phyloP scores from a whole-genome alignment of 2,888 invertebrate species.

The Drosophila demipolita region DNA sequence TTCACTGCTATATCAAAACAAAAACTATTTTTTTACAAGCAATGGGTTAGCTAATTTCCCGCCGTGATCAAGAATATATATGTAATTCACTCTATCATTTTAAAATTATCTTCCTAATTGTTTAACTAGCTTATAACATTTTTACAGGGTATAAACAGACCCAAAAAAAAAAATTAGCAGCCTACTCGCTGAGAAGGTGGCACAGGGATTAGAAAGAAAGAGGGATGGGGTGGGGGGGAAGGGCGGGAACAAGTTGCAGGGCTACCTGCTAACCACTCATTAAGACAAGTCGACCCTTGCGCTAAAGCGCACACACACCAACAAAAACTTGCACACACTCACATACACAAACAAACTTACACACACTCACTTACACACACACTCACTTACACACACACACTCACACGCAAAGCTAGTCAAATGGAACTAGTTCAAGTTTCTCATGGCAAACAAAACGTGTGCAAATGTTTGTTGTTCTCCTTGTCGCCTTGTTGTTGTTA shows the following conservation, averaged over 20 bases:
- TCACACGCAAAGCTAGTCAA: slow-evolving; percentile 8
- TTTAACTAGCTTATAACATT: neutral
- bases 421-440: slow-evolving; percentile 66
- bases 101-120: neutral
- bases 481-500: slow-evolving; percentile 29
- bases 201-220: neutral
- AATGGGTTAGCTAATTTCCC: too few relatives aligned
- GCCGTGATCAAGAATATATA: too few relatives aligned
- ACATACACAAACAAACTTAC: neutral
- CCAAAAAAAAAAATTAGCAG: slow-evolving; percentile 8
- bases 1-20: too few relatives aligned
- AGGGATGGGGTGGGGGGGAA: neutral
- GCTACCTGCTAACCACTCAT: slow-evolving; percentile 60
- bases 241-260: slow-evolving; percentile 34
- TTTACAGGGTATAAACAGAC: neutral
- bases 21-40: neutral
- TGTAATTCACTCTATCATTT: too few relatives aligned
- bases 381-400: neutral
- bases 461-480: slow-evolving; percentile 54
- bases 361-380: neutral
- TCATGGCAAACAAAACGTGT: slow-evolving; percentile 58
- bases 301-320: slow-evolving; percentile 4
- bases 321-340: neutral
- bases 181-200: slow-evolving; percentile 14
- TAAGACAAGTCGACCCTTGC: slow-evolving; percentile 36